A percentile compares a stretch with the other conserved stretches of the same genome.
phyloP scores from a whole-genome alignment of 2,888 invertebrate species.

The Formica aserva region DNA sequence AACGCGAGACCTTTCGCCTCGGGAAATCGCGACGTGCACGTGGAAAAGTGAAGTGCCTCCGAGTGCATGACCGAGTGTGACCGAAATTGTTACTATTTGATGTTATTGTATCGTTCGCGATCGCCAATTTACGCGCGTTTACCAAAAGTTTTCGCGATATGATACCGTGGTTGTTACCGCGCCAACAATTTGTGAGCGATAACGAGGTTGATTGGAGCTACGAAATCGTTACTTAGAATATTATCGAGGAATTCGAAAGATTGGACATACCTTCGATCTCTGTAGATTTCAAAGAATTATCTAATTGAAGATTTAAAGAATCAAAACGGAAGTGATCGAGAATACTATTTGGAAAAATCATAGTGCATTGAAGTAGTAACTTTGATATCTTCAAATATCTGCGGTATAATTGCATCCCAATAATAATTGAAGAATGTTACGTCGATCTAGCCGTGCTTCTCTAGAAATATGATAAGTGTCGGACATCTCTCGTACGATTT shows the following conservation, averaged over 20 bases:
- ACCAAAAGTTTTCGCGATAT: background rate
- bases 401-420: background rate
- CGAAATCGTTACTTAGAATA: background rate
- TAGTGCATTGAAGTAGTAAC: background rate
- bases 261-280: background rate
- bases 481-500: background rate
- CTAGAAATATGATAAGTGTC: slow-evolving; percentile 25
- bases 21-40: slow-evolving; percentile 39
- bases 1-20: slow-evolving; percentile 28
- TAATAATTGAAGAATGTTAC: background rate
- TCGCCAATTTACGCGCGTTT: background rate
- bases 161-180: background rate
- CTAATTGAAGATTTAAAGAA: background rate
- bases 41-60: slow-evolving; percentile 49
- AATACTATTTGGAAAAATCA: background rate
- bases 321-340: background rate
- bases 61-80: slow-evolving; percentile 42
- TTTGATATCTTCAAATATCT: background rate
- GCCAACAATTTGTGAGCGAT: slow-evolving; percentile 6
- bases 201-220: background rate
- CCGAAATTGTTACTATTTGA: slow-evolving; percentile 32
- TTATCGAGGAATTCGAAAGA: background rate
- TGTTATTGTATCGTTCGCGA: slow-evolving; percentile 21
- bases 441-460: background rate
- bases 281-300: background rate